Evolutionary conservation across 23 tunicate species (phyloP).

Genomic region (Trididemnum nubilum): DNA sequence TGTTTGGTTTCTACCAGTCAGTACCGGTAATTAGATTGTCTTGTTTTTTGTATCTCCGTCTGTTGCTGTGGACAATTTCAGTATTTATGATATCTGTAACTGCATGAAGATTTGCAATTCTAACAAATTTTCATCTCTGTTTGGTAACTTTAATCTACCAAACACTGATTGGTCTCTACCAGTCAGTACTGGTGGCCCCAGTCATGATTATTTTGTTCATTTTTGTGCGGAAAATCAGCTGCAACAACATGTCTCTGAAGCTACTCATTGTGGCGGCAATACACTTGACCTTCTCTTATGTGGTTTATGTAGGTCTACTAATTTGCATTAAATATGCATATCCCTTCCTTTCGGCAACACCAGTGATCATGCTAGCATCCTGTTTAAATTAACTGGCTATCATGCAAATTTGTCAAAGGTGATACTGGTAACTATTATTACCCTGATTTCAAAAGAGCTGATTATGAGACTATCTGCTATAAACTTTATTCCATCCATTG

Average conservation of each 20-base stretch:
- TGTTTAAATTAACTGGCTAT: background rate
- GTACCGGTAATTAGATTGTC: too few relatives aligned
- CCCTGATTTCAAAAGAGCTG: background rate
- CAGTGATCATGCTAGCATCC: background rate
- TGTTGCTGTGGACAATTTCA: slow-evolving; percentile 1
- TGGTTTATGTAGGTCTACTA: background rate
- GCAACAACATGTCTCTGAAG: background rate
- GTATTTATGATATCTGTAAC: background rate
- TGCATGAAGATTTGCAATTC: background rate
- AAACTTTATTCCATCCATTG: background rate
- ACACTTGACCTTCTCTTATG: background rate
- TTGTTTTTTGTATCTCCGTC: background rate
- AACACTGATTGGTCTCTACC: background rate
- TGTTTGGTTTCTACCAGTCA: background rate
- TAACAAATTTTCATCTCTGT: background rate
- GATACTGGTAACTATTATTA: background rate
- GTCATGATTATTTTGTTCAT: background rate
- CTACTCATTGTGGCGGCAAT: background rate
- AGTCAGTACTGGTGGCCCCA: background rate
- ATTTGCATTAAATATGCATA: background rate
- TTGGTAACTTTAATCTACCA: background rate
- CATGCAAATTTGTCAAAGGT: background rate
- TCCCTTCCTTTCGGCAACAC: background rate
- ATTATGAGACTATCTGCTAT: background rate
- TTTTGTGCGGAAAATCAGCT: background rate